phyloP scores from a whole-genome alignment of 2,888 invertebrate species.

The Eupithecia vulgata region DNA sequence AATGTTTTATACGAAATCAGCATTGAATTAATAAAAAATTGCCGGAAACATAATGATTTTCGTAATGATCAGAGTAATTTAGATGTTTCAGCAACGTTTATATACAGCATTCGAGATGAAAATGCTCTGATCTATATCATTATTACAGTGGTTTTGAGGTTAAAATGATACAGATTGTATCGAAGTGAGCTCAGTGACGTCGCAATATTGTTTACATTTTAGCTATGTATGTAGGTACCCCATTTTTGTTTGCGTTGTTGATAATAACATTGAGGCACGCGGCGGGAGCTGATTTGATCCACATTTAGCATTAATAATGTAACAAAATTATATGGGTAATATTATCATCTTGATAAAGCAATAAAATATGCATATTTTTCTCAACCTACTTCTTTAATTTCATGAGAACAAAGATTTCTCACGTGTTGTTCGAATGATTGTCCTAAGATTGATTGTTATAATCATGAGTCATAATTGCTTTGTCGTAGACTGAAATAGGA shows the following conservation, averaged over 20 bases:
- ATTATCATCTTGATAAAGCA: neutral
- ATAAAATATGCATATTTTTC: neutral
- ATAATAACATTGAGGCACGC: conserved; percentile 55
- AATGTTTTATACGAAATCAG: conserved; percentile 8
- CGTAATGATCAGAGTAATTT: neutral
- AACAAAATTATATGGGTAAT: neutral
- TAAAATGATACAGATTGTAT: conserved; percentile 18
- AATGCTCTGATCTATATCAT: conserved; percentile 4
- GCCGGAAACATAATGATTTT: conserved; percentile 10
- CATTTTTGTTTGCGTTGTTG: conserved; percentile 58
- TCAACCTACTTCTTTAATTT: neutral
- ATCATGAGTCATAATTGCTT: conserved; percentile 4
- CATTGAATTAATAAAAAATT: conserved; percentile 17
- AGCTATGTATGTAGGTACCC: conserved; percentile 1
- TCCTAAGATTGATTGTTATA: neutral
- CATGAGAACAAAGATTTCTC: neutral
- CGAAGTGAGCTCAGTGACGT: conserved; percentile 35
- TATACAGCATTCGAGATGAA: neutral
- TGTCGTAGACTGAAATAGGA: conserved; percentile 26
- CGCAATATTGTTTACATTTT: conserved; percentile 50
- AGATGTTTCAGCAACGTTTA: neutral
- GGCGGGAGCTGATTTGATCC: conserved; percentile 49
- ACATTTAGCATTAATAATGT: neutral
- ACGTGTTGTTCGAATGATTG: neutral
- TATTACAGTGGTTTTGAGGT: conserved; percentile 9